phyloP scores from a whole-genome alignment of 1,140 invertebrate species.

The Fopius arisanus region DNA sequence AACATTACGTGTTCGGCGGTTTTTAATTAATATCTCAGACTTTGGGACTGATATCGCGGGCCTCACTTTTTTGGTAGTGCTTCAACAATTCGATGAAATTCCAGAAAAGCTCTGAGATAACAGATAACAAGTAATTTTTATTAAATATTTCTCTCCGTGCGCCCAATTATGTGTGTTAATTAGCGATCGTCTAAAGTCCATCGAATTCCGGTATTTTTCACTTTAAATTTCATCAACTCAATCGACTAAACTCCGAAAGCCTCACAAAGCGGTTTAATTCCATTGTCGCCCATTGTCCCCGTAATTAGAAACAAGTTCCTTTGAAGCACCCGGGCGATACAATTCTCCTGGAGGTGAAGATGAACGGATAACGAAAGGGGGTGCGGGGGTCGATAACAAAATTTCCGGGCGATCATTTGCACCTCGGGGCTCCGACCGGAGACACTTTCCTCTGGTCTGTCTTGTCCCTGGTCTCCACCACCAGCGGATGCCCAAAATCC shows the following conservation, averaged over 20 bases:
- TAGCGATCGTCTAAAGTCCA: too few relatives aligned
- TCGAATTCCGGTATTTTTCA: too few relatives aligned
- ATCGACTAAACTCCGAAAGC: not conserved
- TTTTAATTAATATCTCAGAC: too few relatives aligned
- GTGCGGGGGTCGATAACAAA: not conserved
- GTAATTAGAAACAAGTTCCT: not conserved
- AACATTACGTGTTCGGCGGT: too few relatives aligned
- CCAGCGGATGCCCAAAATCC: not conserved
- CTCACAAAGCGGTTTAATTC: not conserved
- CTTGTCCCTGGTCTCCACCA: conserved; percentile 37
- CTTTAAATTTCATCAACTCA: too few relatives aligned
- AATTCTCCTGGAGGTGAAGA: not conserved
- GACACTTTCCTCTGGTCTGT: not conserved
- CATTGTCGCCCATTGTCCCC: not conserved
- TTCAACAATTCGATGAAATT: too few relatives aligned
- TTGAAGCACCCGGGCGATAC: not conserved
- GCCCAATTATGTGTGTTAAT: too few relatives aligned
- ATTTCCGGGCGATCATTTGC: not conserved
- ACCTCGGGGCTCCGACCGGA: not conserved
- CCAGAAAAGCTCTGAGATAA: too few relatives aligned
- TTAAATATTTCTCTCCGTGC: too few relatives aligned
- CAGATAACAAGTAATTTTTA: too few relatives aligned
- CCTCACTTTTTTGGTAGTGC: too few relatives aligned
- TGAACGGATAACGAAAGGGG: not conserved
- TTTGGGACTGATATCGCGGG: too few relatives aligned